phyloP scores from a whole-genome alignment of 2,113 vertebrate species.

The Etheostoma cragini region DNA sequence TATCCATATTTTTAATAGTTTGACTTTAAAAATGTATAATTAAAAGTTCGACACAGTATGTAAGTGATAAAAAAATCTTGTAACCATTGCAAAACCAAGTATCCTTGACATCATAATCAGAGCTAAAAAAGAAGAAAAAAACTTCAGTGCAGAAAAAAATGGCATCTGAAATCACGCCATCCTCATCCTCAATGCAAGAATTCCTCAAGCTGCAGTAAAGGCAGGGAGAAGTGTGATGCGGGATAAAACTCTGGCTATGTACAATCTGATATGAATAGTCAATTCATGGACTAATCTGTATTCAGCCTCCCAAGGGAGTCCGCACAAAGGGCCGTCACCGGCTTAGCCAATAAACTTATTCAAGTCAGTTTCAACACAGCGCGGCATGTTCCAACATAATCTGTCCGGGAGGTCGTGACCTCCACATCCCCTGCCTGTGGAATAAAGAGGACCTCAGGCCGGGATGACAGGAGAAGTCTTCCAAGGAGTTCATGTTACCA shows the following conservation, averaged over 20 bases:
- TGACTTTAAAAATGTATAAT: not conserved
- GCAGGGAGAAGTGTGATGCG: conserved; percentile 21
- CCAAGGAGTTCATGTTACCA: conserved; percentile 98
- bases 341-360: conserved; percentile 73
- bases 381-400: conserved; percentile 76
- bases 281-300: conserved; percentile 75
- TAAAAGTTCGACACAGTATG: not conserved
- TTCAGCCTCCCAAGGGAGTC: conserved; percentile 67
- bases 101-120: not conserved
- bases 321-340: conserved; percentile 57
- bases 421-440: conserved; percentile 84
- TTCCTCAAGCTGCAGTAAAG: conserved; percentile 22
- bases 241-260: conserved; percentile 32
- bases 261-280: conserved; percentile 67
- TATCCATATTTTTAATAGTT: not conserved
- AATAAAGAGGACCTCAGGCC: conserved; percentile 90
- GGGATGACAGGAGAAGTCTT: conserved; percentile 92
- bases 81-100: not conserved
- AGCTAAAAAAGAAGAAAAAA: not conserved
- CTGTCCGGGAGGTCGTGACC: conserved; percentile 87
- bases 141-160: not conserved
- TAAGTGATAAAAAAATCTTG: not conserved
- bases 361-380: conserved; percentile 74
- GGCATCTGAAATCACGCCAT: not conserved
- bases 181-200: conserved; percentile 6